Base-by-base conservation (phyloP, 2,797 vertebrate species). In the Poeciliopsis turneri region DNA sequence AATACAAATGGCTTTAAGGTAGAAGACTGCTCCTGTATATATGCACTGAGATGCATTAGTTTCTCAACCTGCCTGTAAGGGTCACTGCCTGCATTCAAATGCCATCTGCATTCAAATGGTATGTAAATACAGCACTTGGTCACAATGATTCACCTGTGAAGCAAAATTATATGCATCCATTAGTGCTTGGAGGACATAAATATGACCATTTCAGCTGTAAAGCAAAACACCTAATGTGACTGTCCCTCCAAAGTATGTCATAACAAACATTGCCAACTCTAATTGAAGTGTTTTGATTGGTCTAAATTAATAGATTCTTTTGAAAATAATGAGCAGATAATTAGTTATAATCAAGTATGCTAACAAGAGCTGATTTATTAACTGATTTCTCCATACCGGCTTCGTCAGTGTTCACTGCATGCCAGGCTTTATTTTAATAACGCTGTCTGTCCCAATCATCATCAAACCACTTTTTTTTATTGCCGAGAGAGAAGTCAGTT, bases 381-480 rank as follows among this genome's bases (percentile, higher is more conserved):
- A 91, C 84, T 89, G 87, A 91, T 92, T 90, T 92, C 86, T 89
- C 88, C 83, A 91, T 91, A 90, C 86, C 79, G 76, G 81, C 86
- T 86, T 93, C 81, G 81, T 92, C 89, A 92, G 87, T 85, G 90
- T 84, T 92, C 84, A 79, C 84, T 82, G 92, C 92, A 87, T 91
- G 89, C 88, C 88, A 85, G 84, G 87, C 87, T 88, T 87, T 93
- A 84, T 91, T 94, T 89, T 95, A 94, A 95, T 93, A 88, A 91
- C 86, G 80, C 84, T 94, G 94, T 91, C 92, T 89, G 80, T 88
- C 88, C 88, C 91, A 94, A 94, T 94, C 91, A 94, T 78, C 90
- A 82, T 95, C 92, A 95, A 90, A 72, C 57, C 84, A 83, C 88
- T 90, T 82, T 59, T 73, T 51, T 59, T 73, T 53, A 36, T 89